Conservation (phyloP, 2,888 invertebrate species). For the Podabrus alpinus region DNA sequence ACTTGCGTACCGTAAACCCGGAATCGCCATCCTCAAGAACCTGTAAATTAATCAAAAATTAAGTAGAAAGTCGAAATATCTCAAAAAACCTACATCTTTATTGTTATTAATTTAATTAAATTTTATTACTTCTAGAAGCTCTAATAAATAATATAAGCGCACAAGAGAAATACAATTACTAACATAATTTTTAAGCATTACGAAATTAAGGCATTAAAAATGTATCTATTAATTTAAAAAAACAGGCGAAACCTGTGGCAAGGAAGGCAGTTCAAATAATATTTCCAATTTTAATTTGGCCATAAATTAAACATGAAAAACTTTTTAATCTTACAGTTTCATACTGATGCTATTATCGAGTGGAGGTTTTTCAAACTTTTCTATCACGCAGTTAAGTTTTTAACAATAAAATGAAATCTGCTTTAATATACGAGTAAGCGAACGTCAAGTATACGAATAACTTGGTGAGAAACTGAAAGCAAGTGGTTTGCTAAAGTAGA, state of each 20-base stretch:
- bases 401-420: too few species aligned
- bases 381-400: too few species aligned
- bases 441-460: too few species aligned
- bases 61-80: background rate
- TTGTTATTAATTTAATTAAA: background rate
- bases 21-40: constrained; percentile 8
- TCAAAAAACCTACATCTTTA: background rate
- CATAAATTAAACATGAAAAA: too few species aligned
- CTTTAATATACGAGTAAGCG: too few species aligned
- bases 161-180: background rate
- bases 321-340: too few species aligned
- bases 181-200: background rate
- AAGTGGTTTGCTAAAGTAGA: too few species aligned
- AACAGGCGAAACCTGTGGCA: background rate
- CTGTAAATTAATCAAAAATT: constrained; percentile 6
- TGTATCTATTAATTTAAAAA: background rate
- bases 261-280: too few species aligned
- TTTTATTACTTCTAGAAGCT: background rate
- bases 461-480: too few species aligned
- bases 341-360: too few species aligned
- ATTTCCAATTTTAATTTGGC: too few species aligned
- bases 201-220: background rate
- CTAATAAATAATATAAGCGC: background rate
- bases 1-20: constrained; percentile 13
- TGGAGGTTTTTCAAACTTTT: too few species aligned